Percentiles rank a stretch among this genome's conserved stretches.
Evolutionary conservation across 2,113 vertebrate genomes (phyloP).

Genomic region (Neodontobutis hainanensis): DNA sequence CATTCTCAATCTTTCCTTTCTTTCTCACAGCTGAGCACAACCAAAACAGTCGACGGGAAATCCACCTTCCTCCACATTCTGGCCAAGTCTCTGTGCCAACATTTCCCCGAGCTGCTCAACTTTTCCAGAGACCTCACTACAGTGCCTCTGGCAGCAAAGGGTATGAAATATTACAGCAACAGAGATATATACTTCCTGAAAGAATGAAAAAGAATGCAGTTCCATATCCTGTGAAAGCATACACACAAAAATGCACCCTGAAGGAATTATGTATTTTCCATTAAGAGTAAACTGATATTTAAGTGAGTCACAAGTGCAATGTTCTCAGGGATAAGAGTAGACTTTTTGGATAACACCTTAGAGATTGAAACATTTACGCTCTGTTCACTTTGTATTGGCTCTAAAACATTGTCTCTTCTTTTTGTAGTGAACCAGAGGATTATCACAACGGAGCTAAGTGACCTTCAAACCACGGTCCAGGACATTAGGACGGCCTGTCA

Average conservation of each 20-base stretch:
- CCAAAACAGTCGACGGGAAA: constrained; percentile 97
- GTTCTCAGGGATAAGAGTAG: background rate
- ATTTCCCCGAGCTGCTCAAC: constrained; percentile 95
- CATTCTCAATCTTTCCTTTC: constrained; percentile 4
- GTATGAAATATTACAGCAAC: constrained; percentile 66
- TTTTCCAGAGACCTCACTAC: constrained; percentile 94
- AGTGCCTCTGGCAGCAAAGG: constrained; percentile 95
- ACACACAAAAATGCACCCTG: too few species aligned
- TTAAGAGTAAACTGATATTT: too few species aligned
- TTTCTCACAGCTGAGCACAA: constrained; percentile 88
- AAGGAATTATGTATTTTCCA: background rate
- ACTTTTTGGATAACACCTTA: background rate
- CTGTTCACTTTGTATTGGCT: background rate
- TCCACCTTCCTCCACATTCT: constrained; percentile 98
- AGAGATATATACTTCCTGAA: background rate
- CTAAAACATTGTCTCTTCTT: background rate
- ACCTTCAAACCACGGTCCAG: constrained; percentile 88
- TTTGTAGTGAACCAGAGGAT: constrained; percentile 91
- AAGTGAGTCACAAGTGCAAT: too few species aligned
- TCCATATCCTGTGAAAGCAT: background rate
- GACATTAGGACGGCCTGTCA: constrained; percentile 91
- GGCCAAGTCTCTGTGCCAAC: constrained; percentile 97
- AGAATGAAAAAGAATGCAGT: background rate
- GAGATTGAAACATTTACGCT: too few species aligned
- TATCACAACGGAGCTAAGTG: constrained; percentile 88